These are phyloP conservation scores for Lycocerus yunnanus DNA, from an alignment of 2,888 invertebrate genomes.

Conservation along the genomic window DNA sequence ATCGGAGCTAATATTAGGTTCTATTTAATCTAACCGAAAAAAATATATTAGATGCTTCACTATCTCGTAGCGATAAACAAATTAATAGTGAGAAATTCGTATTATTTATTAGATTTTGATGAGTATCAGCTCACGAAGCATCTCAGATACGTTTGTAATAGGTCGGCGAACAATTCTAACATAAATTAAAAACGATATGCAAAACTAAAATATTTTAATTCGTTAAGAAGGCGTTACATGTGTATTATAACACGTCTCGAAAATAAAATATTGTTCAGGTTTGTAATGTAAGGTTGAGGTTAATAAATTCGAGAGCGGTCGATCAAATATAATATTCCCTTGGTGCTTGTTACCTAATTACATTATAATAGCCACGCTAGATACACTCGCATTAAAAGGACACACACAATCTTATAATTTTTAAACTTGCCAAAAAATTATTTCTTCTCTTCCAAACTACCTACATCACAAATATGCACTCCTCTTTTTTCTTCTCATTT, in stretches of 20 bases:
- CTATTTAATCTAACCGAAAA: background rate
- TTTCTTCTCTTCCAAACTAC: background rate
- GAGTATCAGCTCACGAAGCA: background rate
- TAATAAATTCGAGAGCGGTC: slow-evolving; percentile 28
- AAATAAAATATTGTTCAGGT: slow-evolving; percentile 50
- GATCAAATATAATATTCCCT: slow-evolving; percentile 29
- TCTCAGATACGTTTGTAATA: background rate
- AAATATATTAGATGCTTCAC: background rate
- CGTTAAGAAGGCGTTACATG: slow-evolving; percentile 51
- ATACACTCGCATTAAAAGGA: slow-evolving; percentile 15
- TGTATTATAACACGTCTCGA: slow-evolving; percentile 48
- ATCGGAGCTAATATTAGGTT: background rate
- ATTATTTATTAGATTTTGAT: background rate
- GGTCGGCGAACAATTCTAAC: slow-evolving; percentile 2
- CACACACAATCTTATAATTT: slow-evolving; percentile 20
- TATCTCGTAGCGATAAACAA: background rate
- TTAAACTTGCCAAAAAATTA: background rate
- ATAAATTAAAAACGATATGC: slow-evolving; percentile 46
- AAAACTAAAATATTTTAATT: slow-evolving; percentile 54
- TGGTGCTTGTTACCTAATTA: slow-evolving; percentile 31
- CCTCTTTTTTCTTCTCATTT: too few relatives aligned
- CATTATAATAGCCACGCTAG: slow-evolving; percentile 31
- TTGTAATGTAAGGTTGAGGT: slow-evolving; percentile 30
- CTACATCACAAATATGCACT: background rate
- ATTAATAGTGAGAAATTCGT: background rate